phyloP scores from a whole-genome alignment of 2,888 invertebrate species.

The Chesias legatella region DNA sequence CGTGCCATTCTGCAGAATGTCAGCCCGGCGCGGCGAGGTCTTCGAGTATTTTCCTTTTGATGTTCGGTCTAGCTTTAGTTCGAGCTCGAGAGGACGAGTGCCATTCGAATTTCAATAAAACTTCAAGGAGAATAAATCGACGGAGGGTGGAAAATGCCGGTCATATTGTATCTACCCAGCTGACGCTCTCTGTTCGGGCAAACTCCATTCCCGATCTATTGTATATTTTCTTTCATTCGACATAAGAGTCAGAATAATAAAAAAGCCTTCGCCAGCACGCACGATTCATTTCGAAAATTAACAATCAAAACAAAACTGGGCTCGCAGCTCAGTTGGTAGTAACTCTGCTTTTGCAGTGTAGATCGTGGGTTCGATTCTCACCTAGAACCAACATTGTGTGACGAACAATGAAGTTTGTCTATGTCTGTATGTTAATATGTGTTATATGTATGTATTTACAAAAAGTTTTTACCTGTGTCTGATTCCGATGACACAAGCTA shows the following conservation, averaged over 20 bases:
- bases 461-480: no score
- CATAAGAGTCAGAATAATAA: conserved; percentile 3
- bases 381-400: no score
- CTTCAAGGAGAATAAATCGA: conserved; percentile 64
- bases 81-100: conserved; percentile 35
- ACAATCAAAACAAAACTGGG: no score
- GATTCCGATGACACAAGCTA: no score
- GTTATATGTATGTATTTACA: no score
- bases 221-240: conserved; percentile 8
- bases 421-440: no score
- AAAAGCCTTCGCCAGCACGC: conserved; percentile 1
- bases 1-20: conserved; percentile 13
- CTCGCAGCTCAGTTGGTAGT: no score
- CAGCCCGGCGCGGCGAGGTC: conserved; percentile 21
- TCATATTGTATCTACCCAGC: conserved; percentile 53
- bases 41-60: conserved; percentile 39
- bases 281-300: conserved; percentile 22
- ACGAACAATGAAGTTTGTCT: no score
- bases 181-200: conserved; percentile 37
- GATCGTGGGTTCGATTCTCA: no score
- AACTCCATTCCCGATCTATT: conserved; percentile 8
- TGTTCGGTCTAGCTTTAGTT: conserved; percentile 37
- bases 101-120: conserved; percentile 69
- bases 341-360: no score
- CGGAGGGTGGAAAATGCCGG: conserved; percentile 25